Conservation (phyloP, 1,140 invertebrate species). For the Trichonephila clavipes region DNA sequence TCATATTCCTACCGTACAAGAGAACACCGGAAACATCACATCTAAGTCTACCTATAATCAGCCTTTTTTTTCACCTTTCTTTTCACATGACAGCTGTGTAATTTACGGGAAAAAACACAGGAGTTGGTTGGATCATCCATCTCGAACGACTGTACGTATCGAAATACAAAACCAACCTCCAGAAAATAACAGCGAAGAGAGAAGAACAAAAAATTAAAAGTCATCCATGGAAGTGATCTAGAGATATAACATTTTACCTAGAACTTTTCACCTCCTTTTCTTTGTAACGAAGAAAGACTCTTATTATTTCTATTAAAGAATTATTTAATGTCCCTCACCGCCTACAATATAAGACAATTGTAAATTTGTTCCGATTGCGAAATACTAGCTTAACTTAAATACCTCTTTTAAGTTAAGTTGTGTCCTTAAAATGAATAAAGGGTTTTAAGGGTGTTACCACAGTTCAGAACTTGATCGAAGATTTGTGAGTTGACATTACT, state of each 20-base stretch:
- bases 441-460: too few species aligned
- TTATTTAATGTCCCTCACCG: neutral
- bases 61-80: conserved; percentile 39
- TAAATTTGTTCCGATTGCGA: neutral
- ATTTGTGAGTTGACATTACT: too few species aligned
- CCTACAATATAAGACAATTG: neutral
- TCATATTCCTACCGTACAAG: neutral
- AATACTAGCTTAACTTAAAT: neutral
- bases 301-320: neutral
- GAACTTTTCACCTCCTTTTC: neutral
- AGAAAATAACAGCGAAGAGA: conserved; percentile 17
- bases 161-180: conserved; percentile 23
- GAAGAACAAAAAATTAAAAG: neutral
- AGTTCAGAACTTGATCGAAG: too few species aligned
- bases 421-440: too few species aligned
- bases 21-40: conserved; percentile 51
- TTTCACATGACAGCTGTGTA: conserved; percentile 45
- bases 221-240: neutral
- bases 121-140: conserved; percentile 19
- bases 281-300: neutral
- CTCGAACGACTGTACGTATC: neutral
- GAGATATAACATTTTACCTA: neutral
- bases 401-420: neutral
- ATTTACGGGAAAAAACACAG: conserved; percentile 42
- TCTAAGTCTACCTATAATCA: conserved; percentile 58